Base-by-base conservation (phyloP, 2,113 vertebrate species). In the Otolemur garnettii region DNA sequence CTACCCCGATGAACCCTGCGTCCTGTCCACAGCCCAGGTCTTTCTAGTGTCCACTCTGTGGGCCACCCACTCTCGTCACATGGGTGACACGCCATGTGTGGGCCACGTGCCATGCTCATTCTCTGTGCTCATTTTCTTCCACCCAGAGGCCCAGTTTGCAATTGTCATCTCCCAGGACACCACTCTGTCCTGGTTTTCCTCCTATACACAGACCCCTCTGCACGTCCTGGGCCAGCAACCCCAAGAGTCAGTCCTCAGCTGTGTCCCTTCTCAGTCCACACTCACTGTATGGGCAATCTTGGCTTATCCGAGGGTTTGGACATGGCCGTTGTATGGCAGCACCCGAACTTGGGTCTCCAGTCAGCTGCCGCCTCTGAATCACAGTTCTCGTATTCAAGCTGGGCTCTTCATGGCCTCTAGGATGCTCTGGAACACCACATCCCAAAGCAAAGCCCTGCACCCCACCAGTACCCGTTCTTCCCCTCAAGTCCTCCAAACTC, bases 321-420 rank as follows among this genome's bases (percentile, higher is more conserved):
- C 24, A 7, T n/a, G 9, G 2, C 69, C 2, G 17, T 18, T 24
- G n/a, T 0, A 0, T 13, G 13, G 3, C 3, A 2, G 1, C 59
- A 17, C 8, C 59, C 42, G 1, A 4, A 3, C 45, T 28, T 17
- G 26, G 33, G 60, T 15, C 38, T 10, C 55, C 21, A 6, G 12
- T 33, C 57, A 21, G 18, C 33, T 0, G 30, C 38, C 0, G 15
- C 35, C 35, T 33, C 69, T 75, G 42, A 60, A 4, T 55, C 55
- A 22, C 11, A 53, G 22, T 83, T 62, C 55, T 35, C 14, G 53
- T 10, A 22, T 8, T n/a, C 59, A 66, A 0, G 19, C 45, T 38
- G 22, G 18, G 4, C 3, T 0, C 0, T 26, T 42, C 14, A 11
- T 55, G 45, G 12, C 42, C 3, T 14, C 59, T 18, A 7, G 42